Percentiles rank a stretch among this genome's conserved stretches.
Evolutionary conservation across 1,140 invertebrate species (phyloP).

Genomic region (Varroa destructor): DNA sequence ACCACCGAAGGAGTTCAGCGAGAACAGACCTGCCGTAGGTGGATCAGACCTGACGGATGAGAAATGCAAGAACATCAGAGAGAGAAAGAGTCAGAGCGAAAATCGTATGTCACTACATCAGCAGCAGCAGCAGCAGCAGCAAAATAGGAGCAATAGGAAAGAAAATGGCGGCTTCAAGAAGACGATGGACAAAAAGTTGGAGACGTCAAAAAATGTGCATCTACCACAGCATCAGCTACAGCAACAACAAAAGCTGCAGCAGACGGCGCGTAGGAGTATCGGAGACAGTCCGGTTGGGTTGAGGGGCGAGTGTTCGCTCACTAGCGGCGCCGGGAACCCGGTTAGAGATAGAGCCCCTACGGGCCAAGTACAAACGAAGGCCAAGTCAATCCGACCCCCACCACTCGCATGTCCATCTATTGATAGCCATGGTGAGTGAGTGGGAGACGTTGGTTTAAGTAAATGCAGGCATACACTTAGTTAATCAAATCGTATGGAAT

Average conservation of each 20-base stretch:
- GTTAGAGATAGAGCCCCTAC: not conserved
- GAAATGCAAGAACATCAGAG: not conserved
- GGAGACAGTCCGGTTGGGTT: no score
- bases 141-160: not conserved
- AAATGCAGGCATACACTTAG: no score
- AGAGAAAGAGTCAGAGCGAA: not conserved
- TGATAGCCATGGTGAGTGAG: no score
- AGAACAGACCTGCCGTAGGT: conserved; percentile 29
- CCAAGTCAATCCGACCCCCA: conserved; percentile 35
- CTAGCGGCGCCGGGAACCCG: no score
- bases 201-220: no score
- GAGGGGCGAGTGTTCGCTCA: no score
- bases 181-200: not conserved
- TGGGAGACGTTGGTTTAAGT: no score
- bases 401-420: not conserved
- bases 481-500: no score
- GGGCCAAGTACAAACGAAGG: conserved; percentile 39
- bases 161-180: conserved; percentile 2
- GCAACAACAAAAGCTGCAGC: no score
- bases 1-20: conserved; percentile 36
- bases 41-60: conserved; percentile 6
- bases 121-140: no score
- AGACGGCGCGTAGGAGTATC: no score
- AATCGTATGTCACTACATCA: not conserved
- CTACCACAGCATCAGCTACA: no score